Base-by-base conservation (phyloP, 37 sponge, comb jelly and placozoan genomes). In the Spongia lamella region DNA sequence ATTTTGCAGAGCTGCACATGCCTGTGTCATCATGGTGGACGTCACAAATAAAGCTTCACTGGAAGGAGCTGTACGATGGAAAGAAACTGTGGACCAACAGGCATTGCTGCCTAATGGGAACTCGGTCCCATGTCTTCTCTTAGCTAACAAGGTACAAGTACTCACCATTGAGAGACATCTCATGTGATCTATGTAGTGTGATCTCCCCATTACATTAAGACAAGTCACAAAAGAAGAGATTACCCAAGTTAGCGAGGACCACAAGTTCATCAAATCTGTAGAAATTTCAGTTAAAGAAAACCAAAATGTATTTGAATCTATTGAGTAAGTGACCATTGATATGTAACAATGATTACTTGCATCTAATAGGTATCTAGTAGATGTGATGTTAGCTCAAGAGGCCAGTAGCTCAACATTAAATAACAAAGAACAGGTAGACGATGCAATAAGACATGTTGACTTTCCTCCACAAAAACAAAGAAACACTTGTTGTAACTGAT, bases 21-120 rank as follows among this genome's bases (percentile, higher is more conserved):
- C 72, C 3, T 85, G 85, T 39, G 5, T 90, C 0, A 78, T 90
- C 19, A 84, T 90, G 90, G 80, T 85, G 33, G 85, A 90, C 26
- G 72, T 84, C 26, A 84, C 85, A 22, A 64, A 69, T 22, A 50
- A 31, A 2, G 64, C 73, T 54, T 80, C 84, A 3, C 57, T 90
- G 56, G 68, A 76, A 22, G 81, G 85, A 43, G 86, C 90, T 4
- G 52, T 40, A 58, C 32, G 38, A 9, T 90, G 90, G 90, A 90
- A 90, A 61, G 40, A 76, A 26, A 72, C 63, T 0, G 64, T 90
- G 4, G 90, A 90, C 29, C 52, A 69, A 15, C 73, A 81, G 26
- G 85, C 84, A 13, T 53, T 68, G 32, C 78, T 84, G 4, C 86
- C 85, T 14, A 79, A 75, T 77, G 90, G 90, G 0, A 64, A 75